Evolutionary conservation across 2,888 invertebrate species (phyloP), one percentile per base, ranked within the genome.

Genomic region (Pelosia muscerda): DNA sequence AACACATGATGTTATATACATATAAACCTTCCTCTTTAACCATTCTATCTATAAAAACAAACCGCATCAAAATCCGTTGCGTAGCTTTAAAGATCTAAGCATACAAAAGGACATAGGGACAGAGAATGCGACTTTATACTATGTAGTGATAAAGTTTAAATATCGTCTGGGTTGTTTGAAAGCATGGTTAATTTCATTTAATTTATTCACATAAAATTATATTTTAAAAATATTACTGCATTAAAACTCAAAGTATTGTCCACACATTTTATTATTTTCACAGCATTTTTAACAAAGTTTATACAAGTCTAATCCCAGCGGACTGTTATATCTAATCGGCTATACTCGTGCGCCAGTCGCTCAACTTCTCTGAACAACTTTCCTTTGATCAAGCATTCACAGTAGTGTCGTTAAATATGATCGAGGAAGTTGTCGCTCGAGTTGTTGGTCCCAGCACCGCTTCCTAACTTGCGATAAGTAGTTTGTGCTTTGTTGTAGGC

Each of bases 361-460:
- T 9, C 5, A 53, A 58, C 53, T 65, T 42, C 25, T 15, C n/a
- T 26, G 31, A 0, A 4, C 57, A 66, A 49, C 57, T 62, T 57
- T 62, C 57, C 57, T 66, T 62, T 62, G 57, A 62, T 62, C 56
- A 62, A 62, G 57, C 66, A 66, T 66, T 66, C 57, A 56, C 61
- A 49, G 53, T 25, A 13, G 56, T 42, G 26, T 57, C 49, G 62
- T 42, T 66, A 66, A 66, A 42, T 57, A 62, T 63, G 67, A 57
- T 62, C 62, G 26, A 25, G 8, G 23, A 63, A 63, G 2, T 67
- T 61, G 59, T 56, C 61, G 23, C 31, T 42, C 42, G 6, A 42
- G 55, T 56, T 56, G 28, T 9, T n/a, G n/a, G 38, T 42, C 28
- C 38, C 54, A 31, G 26, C 42, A n/a, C 23, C 22, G 19, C 49